These are phyloP conservation scores for Drosophila nigritarsus DNA, from an alignment of 2,888 invertebrate genomes.

Conservation along the genomic window DNA sequence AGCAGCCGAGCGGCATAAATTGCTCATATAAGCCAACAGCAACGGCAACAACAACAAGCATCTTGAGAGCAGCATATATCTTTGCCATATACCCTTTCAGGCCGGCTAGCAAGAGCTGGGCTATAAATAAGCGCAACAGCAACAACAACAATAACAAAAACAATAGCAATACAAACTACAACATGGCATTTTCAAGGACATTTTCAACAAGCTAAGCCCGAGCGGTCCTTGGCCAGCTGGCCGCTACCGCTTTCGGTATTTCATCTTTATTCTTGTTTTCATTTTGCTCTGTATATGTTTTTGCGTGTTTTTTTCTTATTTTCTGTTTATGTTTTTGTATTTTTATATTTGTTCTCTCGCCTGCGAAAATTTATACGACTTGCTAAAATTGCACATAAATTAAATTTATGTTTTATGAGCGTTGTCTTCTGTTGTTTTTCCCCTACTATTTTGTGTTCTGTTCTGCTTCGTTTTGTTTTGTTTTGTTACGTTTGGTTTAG, in stretches of 20 bases:
- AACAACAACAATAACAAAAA: constrained; percentile 33
- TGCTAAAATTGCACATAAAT: constrained; percentile 81
- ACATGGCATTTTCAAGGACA: constrained; percentile 73
- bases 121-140: constrained; percentile 63
- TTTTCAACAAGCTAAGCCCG: constrained; percentile 51
- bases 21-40: constrained; percentile 52
- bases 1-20: constrained; percentile 56
- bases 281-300: neutral
- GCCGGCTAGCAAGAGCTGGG: constrained; percentile 34
- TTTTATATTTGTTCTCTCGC: constrained; percentile 50
- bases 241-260: constrained; percentile 52
- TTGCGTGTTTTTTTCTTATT: constrained; percentile 3
- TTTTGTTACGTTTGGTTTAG: constrained; percentile 46
- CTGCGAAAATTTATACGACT: constrained; percentile 76
- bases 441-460: constrained; percentile 24
- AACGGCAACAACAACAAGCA: constrained; percentile 34
- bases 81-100: constrained; percentile 67
- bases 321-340: constrained; percentile 17
- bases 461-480: constrained; percentile 21
- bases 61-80: constrained; percentile 56
- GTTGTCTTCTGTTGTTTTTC: constrained; percentile 67
- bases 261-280: constrained; percentile 49
- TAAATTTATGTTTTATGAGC: constrained; percentile 81
- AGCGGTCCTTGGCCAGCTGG: constrained; percentile 62
- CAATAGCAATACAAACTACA: constrained; percentile 35